phyloP scores from a whole-genome alignment of 1,140 invertebrate species.

The Capitella teleta region DNA sequence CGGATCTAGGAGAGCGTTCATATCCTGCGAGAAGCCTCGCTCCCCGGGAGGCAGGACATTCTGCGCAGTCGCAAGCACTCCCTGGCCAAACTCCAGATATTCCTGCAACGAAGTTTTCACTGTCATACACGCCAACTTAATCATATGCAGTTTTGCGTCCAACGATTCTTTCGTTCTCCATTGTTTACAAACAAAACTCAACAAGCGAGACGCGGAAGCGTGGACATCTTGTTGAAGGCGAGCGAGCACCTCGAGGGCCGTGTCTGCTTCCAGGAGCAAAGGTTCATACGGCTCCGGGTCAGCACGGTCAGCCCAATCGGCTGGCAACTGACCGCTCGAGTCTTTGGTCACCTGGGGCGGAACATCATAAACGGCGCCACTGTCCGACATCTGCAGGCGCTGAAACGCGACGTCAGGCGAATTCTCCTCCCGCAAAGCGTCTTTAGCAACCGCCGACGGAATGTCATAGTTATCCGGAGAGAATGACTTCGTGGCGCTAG shows the following conservation, averaged over 20 bases:
- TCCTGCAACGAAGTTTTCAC: constrained; percentile 67
- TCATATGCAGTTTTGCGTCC: constrained; percentile 57
- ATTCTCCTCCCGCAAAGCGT: too few relatives aligned
- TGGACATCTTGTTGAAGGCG: constrained; percentile 57
- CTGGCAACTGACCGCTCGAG: constrained; percentile 4
- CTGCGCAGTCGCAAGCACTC: constrained; percentile 75
- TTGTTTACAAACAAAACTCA: constrained; percentile 66
- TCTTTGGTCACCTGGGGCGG: constrained; percentile 43
- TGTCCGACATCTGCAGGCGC: constrained; percentile 10
- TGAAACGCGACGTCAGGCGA: constrained; percentile 23
- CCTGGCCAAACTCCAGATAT: constrained; percentile 74
- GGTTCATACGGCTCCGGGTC: constrained; percentile 41
- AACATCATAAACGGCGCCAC: constrained; percentile 37
- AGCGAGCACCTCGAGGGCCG: constrained; percentile 71
- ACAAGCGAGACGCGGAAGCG: constrained; percentile 45
- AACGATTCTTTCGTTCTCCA: constrained; percentile 67
- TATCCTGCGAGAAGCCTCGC: constrained; percentile 40
- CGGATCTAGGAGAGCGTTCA: constrained; percentile 55
- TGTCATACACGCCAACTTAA: constrained; percentile 62
- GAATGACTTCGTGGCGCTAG: too few relatives aligned
- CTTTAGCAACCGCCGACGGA: too few relatives aligned
- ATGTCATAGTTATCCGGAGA: too few relatives aligned
- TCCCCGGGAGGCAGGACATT: too few relatives aligned
- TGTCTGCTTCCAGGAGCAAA: constrained; percentile 68
- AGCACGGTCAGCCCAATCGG: background rate